These are phyloP conservation scores for Clamator glandarius DNA, from an alignment of 2,797 vertebrate species.

Conservation along the genomic window DNA sequence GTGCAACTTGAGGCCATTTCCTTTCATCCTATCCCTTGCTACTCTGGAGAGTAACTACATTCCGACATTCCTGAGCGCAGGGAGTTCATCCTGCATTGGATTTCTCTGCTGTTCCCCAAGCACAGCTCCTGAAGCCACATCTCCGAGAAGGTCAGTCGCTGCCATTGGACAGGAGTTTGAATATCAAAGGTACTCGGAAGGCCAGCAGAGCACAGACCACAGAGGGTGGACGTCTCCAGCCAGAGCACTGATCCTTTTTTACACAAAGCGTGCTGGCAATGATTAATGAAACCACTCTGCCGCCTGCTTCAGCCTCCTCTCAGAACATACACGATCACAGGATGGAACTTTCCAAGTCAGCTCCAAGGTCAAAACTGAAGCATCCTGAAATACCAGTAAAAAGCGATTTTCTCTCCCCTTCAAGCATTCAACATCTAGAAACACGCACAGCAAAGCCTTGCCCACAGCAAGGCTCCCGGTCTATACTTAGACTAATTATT, in stretches of 20 bases:
- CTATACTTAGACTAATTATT: not conserved
- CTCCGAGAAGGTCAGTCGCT: not conserved
- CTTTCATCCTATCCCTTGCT: no score
- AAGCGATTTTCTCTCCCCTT: not conserved
- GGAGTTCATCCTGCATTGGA: rapidly evolving
- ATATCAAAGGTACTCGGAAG: not conserved
- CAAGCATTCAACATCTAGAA: not conserved
- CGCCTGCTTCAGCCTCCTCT: not conserved
- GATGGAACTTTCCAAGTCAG: not conserved
- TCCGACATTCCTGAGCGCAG: rapidly evolving
- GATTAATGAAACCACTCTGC: not conserved
- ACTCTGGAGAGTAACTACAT: no score
- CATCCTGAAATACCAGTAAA: not conserved
- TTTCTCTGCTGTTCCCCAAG: rapidly evolving
- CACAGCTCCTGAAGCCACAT: not conserved
- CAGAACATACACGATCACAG: rapidly evolving
- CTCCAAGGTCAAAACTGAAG: not conserved
- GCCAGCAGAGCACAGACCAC: rapidly evolving
- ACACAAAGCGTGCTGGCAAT: rapidly evolving
- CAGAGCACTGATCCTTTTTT: no score
- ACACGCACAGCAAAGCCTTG: rapidly evolving
- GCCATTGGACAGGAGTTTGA: rapidly evolving
- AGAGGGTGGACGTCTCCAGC: not conserved
- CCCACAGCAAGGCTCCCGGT: not conserved
- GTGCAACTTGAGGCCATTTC: no score